Base-by-base conservation (phyloP, 2,797 vertebrate species). In the Crypturellus tataupa region DNA sequence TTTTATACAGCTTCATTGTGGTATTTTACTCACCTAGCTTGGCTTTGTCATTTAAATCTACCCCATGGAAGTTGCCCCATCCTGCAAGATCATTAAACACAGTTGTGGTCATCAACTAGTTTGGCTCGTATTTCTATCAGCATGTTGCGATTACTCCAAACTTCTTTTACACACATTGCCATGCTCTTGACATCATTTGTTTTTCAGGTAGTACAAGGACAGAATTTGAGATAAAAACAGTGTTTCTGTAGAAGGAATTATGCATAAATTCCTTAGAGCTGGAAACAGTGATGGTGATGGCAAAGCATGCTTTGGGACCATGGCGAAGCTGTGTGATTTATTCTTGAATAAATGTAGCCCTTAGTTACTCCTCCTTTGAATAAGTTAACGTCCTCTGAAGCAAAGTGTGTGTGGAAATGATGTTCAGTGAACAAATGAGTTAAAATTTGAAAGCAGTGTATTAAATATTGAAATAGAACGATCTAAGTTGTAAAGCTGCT, bases 241-340 rank as follows among this genome's bases (percentile, higher is more conserved):
- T 75, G 55, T 69, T 89, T 12, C 58, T 67, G 18, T 76, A 58
- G 37, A 85, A 86, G 42, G 40, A 84, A 63, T 79, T 17, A 27
- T 51, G 25, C 76, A 91, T 67, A 76, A 71, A 92, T 81, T 88
- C 55, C 35, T 59, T 59, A 12, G 40, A 75, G 59, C 35, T 94
- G 85, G 80, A 84, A 84, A 63, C 27, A 76, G 37, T 10, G 58
- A 16, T 85, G 47, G 24, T 12, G 33, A 31, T 35, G 76, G 56
- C 37, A 31, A 80, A 29, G 14, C 33, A 27, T 15, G 18, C 89
- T 94, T 65, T 80, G 18, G 31, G 55, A 56, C 29, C 55, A 56
- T n/a, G 55, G 62, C 85, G 18, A 75, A 51, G 39, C 29, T 4
- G 4, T 31, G 51, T 77, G 40, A 80, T 87, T 91, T 89, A 29